Conservation (phyloP, 2,113 vertebrate genomes). For the Thamnaconus septentrionalis region DNA sequence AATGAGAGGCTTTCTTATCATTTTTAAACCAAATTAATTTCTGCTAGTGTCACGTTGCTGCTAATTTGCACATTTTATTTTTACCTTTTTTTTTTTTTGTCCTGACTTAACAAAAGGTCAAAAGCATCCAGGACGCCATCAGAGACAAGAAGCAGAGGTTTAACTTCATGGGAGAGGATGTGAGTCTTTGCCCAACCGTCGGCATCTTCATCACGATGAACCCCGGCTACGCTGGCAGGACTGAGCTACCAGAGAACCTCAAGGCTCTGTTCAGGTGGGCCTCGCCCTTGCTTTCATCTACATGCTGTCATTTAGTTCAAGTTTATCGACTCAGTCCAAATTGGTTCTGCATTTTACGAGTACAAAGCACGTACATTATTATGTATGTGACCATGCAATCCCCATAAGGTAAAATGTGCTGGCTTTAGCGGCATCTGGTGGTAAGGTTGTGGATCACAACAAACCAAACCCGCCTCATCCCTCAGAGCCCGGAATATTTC, state of each 20-base stretch:
- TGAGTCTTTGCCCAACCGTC: constrained; percentile 85
- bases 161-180: constrained; percentile 93
- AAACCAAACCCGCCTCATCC: too few relatives aligned
- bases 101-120: constrained; percentile 77
- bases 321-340: not conserved
- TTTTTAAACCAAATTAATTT: too few relatives aligned
- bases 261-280: constrained; percentile 93
- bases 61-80: not conserved
- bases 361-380: too few relatives aligned
- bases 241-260: constrained; percentile 94
- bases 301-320: not conserved
- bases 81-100: not conserved
- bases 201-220: constrained; percentile 99
- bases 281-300: not conserved
- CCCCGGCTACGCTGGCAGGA: constrained; percentile 92
- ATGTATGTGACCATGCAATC: too few relatives aligned
- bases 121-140: constrained; percentile 95
- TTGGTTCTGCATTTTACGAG: not conserved
- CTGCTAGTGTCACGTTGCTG: not conserved
- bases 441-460: too few relatives aligned
- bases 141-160: constrained; percentile 90
- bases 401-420: too few relatives aligned
- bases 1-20: too few relatives aligned
- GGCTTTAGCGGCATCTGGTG: too few relatives aligned
- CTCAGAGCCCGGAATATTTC: too few relatives aligned